Evolutionary conservation across 2,797 vertebrate species (phyloP).

Genomic region (Brachyalestes nurse): DNA sequence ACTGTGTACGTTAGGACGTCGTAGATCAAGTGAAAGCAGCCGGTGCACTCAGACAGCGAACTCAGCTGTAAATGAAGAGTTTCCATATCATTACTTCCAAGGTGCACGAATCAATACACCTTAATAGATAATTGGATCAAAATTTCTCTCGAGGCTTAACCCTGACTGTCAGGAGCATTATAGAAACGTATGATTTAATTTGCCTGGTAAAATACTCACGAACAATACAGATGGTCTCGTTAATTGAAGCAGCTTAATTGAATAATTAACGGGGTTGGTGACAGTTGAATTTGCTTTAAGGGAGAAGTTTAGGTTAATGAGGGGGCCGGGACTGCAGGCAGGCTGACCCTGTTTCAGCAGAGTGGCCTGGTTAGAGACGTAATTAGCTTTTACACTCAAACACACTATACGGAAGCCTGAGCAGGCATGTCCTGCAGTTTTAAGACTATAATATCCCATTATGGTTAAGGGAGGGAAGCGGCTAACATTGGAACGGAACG

Average conservation of each 20-base stretch:
- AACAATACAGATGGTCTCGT: conserved; percentile 9
- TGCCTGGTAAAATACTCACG: conserved; percentile 22
- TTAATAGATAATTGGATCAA: conserved; percentile 48
- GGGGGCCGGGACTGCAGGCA: conserved; percentile 45
- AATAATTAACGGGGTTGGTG: conserved; percentile 55
- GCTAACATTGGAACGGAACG: not conserved
- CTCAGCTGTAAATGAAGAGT: conserved; percentile 2
- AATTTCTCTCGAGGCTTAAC: conserved; percentile 37
- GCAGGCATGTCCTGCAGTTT: conserved; percentile 60
- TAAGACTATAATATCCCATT: conserved; percentile 11
- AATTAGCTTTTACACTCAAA: conserved; percentile 65
- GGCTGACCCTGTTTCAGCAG: conserved; percentile 67
- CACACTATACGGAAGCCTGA: conserved; percentile 60
- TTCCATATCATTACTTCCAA: conserved; percentile 13
- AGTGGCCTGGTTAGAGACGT: conserved; percentile 67
- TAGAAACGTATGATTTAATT: conserved; percentile 24
- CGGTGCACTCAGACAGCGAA: not conserved
- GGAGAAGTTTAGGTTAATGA: conserved; percentile 57
- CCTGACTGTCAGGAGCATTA: conserved; percentile 28
- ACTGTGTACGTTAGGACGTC: too few relatives aligned
- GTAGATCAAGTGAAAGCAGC: not conserved
- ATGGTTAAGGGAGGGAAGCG: conserved; percentile 2
- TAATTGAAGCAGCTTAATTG: conserved; percentile 56
- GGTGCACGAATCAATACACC: conserved; percentile 24
- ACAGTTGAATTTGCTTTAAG: conserved; percentile 46